phyloP scores from a whole-genome alignment of 2,888 invertebrate species.

The Trypoxylon attenuatum region DNA sequence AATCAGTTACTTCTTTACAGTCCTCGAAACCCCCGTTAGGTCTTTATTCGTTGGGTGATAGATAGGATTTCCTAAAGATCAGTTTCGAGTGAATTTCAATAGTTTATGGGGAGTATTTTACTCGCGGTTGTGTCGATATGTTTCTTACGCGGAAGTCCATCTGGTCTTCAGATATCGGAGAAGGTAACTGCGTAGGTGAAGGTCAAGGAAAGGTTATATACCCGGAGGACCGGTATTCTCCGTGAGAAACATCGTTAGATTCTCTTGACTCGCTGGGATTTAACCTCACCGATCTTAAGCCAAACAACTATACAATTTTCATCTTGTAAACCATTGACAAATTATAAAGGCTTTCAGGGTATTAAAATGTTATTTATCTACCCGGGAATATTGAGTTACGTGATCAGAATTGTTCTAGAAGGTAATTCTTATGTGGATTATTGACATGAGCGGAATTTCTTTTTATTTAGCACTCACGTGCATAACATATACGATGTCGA shows the following conservation, averaged over 20 bases:
- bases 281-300: too few relatives aligned
- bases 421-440: too few relatives aligned
- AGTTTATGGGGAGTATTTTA: neutral
- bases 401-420: too few relatives aligned
- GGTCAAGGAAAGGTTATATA: conserved; percentile 47
- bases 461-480: neutral
- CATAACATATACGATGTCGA: conserved; percentile 6
- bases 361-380: too few relatives aligned
- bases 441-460: too few relatives aligned
- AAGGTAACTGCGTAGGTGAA: conserved; percentile 42
- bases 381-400: too few relatives aligned
- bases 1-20: too few relatives aligned
- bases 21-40: too few relatives aligned
- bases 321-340: too few relatives aligned
- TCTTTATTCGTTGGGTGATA: conserved; percentile 4
- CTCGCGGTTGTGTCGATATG: conserved; percentile 19
- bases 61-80: conserved; percentile 9
- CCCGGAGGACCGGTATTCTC: conserved; percentile 23
- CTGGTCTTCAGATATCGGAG: conserved; percentile 12
- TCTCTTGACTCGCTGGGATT: too few relatives aligned
- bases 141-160: conserved; percentile 46
- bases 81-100: conserved; percentile 2
- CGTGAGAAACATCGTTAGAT: conserved; percentile 9
- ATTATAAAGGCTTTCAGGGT: too few relatives aligned
- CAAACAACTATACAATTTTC: neutral